Evolutionary conservation across 2,888 invertebrate genomes (phyloP), one percentile per base, ranked within the genome.

Genomic region (Salpingus planirostris): DNA sequence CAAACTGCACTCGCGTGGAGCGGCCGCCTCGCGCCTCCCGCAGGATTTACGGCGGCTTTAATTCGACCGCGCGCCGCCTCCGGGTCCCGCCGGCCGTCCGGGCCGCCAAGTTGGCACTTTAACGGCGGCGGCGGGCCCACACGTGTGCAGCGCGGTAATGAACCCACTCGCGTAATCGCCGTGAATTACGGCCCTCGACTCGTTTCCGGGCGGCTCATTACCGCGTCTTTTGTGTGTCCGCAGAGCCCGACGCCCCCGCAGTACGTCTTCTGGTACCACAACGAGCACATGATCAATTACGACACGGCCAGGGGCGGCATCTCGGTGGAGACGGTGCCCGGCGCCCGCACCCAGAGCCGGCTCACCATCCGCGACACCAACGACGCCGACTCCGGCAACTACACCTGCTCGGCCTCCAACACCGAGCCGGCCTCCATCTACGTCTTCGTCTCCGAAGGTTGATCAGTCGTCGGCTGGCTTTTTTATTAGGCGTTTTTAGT

Each of bases 221-320:
- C 5, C 8, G 18, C 8, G 8, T 18, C 4, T 74, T 76, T 2
- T n/a, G n/a, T n/a, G n/a, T n/a, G n/a, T n/a, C n/a, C n/a, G n/a
- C 74, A 89, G 86, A 89, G 89, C 63, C 90, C 90, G 32, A 85
- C 82, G 59, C 90, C 89, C 49, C 90, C 90, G 46, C 89, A 89
- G 68, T 91, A 89, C 71, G 89, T 92, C 60, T 90, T 90, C 71
- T 91, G 91, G 91, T 90, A 86, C 70, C 90, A 90, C 72, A 89
- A 91, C 70, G 83, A 84, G 66, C 81, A 85, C 60, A 88, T 91
- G 82, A 88, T 91, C 70, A 91, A 90, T 74, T 90, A 89, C 68
- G 89, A 90, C 68, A 81, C 77, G 53, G 72, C 82, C 52, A 77
- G 88, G 56, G 82, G 87, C 48, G 80, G 79, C 47, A 86, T 88